phyloP scores from a whole-genome alignment of 53 echinoderm and acorn worm genomes.

The Echinarachnius parma region DNA sequence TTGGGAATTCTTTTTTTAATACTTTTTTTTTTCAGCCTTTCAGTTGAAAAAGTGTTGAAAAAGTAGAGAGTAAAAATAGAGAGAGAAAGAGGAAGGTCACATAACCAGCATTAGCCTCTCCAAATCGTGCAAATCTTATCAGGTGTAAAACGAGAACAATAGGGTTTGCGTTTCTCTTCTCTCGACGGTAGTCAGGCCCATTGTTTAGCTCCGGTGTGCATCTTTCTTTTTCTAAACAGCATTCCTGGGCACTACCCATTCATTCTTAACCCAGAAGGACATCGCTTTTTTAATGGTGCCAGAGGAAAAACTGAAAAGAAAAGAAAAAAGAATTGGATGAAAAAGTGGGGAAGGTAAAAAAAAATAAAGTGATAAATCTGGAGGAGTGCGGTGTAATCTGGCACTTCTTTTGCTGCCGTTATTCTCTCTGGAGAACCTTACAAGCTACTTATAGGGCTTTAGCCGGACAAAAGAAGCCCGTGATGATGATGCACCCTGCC shows the following conservation, averaged over 20 bases:
- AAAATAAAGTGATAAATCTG: slow-evolving; percentile 4
- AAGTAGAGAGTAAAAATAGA: no score
- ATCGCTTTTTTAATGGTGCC: no score
- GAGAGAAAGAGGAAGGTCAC: no score
- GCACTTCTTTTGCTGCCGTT: slow-evolving; percentile 12
- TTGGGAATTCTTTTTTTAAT: no score
- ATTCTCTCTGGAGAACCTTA: background rate
- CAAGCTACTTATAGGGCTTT: slow-evolving; percentile 32
- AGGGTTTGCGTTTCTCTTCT: background rate
- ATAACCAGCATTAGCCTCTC: slow-evolving; percentile 38
- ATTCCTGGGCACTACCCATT: no score
- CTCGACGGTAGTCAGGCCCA: no score
- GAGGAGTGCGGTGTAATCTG: slow-evolving; percentile 5
- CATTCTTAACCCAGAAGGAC: no score
- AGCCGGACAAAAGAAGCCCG: background rate
- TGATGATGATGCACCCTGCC: slow-evolving; percentile 2
- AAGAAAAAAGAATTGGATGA: background rate
- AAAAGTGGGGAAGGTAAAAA: background rate
- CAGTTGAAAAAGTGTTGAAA: no score
- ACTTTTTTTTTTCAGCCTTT: no score
- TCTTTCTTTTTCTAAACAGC: no score
- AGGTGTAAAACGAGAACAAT: slow-evolving; percentile 30
- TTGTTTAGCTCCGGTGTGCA: no score
- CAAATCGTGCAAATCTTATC: slow-evolving; percentile 51
- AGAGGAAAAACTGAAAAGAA: background rate